Evolutionary conservation across 2,888 invertebrate species (phyloP).

Genomic region (Polia nebulosa): DNA sequence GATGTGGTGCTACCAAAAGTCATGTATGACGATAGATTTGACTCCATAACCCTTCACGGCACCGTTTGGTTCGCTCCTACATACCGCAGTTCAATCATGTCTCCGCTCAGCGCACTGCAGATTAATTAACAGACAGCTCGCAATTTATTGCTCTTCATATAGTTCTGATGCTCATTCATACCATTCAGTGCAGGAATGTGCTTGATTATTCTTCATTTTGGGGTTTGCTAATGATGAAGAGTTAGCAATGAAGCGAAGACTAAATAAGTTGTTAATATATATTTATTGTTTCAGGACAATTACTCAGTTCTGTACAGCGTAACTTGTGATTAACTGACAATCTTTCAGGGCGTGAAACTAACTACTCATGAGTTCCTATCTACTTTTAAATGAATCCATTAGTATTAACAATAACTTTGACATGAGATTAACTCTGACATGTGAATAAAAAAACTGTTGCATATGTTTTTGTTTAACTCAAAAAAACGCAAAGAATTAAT

Average conservation of each 20-base stretch:
- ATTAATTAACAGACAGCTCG: conserved; percentile 45
- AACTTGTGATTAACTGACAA: background rate
- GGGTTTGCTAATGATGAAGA: conserved; percentile 17
- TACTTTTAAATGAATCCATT: too few species aligned
- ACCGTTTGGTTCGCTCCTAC: conserved; percentile 5
- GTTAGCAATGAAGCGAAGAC: background rate
- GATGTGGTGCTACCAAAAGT: too few species aligned
- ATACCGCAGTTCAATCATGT: conserved; percentile 67
- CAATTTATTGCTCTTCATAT: conserved; percentile 56
- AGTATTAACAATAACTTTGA: too few species aligned
- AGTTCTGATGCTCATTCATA: conserved; percentile 38
- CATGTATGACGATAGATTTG: too few species aligned
- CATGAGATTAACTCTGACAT: too few species aligned
- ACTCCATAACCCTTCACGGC: background rate
- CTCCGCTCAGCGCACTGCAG: conserved; percentile 48
- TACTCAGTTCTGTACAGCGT: background rate
- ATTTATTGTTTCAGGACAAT: background rate
- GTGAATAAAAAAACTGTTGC: too few species aligned
- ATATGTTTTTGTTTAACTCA: too few species aligned
- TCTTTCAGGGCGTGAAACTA: background rate
- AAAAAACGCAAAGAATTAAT: too few species aligned
- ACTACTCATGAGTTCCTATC: background rate
- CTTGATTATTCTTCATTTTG: conserved; percentile 46
- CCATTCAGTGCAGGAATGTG: conserved; percentile 24
- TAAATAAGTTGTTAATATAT: background rate